Percentiles rank a stretch among this genome's conserved stretches.
Conservation (phyloP, 2,113 vertebrate species). For the Rhabdomys dilectus region DNA sequence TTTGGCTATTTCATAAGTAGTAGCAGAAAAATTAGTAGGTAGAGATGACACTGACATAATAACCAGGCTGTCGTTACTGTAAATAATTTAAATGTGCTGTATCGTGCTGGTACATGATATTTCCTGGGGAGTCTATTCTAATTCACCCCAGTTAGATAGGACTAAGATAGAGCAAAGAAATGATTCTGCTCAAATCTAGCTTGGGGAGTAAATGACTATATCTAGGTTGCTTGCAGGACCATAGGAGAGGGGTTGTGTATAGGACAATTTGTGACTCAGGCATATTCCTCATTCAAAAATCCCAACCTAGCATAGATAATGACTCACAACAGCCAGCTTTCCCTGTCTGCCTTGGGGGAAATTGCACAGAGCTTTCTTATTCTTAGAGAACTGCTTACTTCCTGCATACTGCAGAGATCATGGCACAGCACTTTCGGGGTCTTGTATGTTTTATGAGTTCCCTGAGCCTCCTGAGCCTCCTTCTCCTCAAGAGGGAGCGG, state of each 20-base stretch:
- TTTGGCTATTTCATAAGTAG: neutral
- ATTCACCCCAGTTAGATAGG: neutral
- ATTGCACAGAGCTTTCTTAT: neutral
- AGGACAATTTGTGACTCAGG: neutral
- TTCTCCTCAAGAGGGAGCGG: neutral
- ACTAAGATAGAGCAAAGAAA: neutral
- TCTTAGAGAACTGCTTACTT: neutral
- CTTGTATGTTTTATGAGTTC: neutral
- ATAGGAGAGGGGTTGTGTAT: neutral
- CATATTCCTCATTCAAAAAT: neutral
- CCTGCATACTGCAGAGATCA: too few relatives aligned
- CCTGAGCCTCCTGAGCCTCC: neutral
- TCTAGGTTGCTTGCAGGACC: neutral
- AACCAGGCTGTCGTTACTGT: neutral
- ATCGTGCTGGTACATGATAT: neutral
- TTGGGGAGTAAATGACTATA: neutral
- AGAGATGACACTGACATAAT: fast-evolving
- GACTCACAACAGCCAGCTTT: neutral
- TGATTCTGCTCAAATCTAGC: neutral
- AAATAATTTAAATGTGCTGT: neutral
- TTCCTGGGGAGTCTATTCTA: neutral
- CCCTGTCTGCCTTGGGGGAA: neutral
- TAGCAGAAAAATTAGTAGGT: neutral
- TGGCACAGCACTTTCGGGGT: neutral
- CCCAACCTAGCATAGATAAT: neutral